Evolutionary conservation across 2,888 invertebrate genomes (phyloP), one percentile per base, ranked within the genome.

Genomic region (Caenorhabditis japonica): DNA sequence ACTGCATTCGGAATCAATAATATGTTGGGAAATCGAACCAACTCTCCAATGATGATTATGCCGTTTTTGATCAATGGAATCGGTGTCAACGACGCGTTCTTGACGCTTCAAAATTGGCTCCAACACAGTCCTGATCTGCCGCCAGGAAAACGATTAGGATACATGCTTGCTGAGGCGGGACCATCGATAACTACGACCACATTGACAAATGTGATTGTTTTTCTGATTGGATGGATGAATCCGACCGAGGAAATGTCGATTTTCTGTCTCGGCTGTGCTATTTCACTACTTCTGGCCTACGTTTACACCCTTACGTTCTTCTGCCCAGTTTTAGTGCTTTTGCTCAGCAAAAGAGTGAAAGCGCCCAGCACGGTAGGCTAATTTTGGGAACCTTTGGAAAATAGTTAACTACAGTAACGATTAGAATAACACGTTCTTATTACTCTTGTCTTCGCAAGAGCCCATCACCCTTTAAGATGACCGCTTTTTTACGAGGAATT

Each of bases 161-260:
- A 62, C 13, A 76, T 75, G 39, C 60, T 80, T 15, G 34, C 62
- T n/a, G 76, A 73, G 39, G 76, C 84, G n/a, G 87, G 87, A 4
- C 86, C 86, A n/a, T 84, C 84, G 0, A 87, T 87, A 55, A 87
- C 86, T 3, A 85, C 85, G n/a, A 87, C 87, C 7, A 85, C 86
- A 7, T 44, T 86, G 51, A 87, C 87, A 13, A 85, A 87, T 60
- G 85, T 85, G 12, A 80, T 85, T 36, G 83, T 85, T 8, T 87
- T 87, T 61, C 64, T 80, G 17, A 83, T 87, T 38, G 87, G 87
- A 51, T 80, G 84, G 47, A 46, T 82, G 39, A 81, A 80, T 23
- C 87, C 87, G 1, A 87, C 87, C 0, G 83, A 83, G 62, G 87
- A 87, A 62, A 87, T 87, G 64, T 81, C 83, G 7, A 81, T 87